Evolutionary conservation across 2,797 vertebrate genomes (phyloP).

Genomic region (Pseudomugil tenellus): DNA sequence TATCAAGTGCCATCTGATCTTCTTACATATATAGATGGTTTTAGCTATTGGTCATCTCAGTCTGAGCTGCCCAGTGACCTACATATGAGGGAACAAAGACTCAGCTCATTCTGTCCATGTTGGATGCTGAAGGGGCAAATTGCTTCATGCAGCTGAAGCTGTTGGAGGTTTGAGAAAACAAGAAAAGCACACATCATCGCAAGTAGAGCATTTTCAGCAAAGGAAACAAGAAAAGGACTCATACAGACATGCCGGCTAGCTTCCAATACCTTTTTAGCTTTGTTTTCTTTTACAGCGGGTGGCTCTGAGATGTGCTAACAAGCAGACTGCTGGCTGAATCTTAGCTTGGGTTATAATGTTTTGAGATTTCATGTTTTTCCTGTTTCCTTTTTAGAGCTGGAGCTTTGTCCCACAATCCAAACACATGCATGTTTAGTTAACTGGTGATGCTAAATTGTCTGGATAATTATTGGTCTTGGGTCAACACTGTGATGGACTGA

Average conservation of each 20-base stretch:
- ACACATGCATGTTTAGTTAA: too few relatives aligned
- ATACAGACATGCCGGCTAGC: not conserved
- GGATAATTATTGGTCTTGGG: too few relatives aligned
- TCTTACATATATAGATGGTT: conserved; percentile 53
- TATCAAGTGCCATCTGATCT: conserved; percentile 55
- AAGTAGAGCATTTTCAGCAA: not conserved
- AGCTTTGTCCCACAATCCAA: not conserved
- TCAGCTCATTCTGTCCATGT: conserved; percentile 19
- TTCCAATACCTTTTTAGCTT: not conserved
- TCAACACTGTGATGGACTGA: too few relatives aligned
- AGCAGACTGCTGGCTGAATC: not conserved
- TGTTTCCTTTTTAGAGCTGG: not conserved
- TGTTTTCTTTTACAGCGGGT: not conserved
- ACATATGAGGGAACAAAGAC: conserved; percentile 46
- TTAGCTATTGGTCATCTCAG: conserved; percentile 31
- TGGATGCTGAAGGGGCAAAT: not conserved
- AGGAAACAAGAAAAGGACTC: not conserved
- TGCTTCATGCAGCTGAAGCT: not conserved
- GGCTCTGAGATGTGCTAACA: not conserved
- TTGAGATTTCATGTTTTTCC: not conserved
- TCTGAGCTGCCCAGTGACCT: conserved; percentile 56
- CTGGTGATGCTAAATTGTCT: not conserved
- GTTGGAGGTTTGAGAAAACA: not conserved
- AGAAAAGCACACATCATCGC: not conserved
- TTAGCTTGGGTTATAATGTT: not conserved